These are phyloP conservation scores for Melanotaenia duboulayi DNA, from an alignment of 2,113 vertebrate genomes.

Conservation along the genomic window DNA sequence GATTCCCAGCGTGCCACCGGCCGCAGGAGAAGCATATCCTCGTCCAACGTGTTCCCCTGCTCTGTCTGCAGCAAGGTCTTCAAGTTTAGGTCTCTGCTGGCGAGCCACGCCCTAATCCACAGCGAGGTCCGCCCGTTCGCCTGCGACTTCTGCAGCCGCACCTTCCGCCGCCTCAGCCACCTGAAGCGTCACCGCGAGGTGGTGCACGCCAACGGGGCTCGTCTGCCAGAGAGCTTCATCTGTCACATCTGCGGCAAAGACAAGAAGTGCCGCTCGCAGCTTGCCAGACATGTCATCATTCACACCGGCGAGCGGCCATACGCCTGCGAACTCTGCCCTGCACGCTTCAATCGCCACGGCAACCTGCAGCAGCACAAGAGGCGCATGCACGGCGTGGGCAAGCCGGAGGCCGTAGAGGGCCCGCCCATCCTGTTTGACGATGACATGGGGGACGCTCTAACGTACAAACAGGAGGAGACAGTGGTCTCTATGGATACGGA, in stretches of 20 bases:
- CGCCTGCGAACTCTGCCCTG: slow-evolving; percentile 61
- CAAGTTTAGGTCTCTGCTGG: slow-evolving; percentile 59
- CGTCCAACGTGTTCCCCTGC: slow-evolving; percentile 39
- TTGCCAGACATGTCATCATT: slow-evolving; percentile 67
- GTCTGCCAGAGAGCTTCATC: slow-evolving; percentile 50
- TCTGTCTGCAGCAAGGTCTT: slow-evolving; percentile 56
- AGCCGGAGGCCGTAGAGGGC: not conserved
- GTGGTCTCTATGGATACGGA: not conserved
- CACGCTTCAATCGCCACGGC: slow-evolving; percentile 66
- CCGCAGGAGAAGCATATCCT: not conserved
- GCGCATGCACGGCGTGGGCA: slow-evolving; percentile 62
- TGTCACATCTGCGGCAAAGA: slow-evolving; percentile 73
- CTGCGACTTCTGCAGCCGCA: slow-evolving; percentile 70
- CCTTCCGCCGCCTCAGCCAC: slow-evolving; percentile 71
- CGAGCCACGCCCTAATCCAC: slow-evolving; percentile 61
- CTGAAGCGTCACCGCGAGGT: slow-evolving; percentile 66
- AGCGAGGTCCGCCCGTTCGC: slow-evolving; percentile 57
- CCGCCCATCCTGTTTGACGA: slow-evolving; percentile 59
- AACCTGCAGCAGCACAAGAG: slow-evolving; percentile 73
- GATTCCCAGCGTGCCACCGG: rapidly evolving
- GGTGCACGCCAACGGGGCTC: slow-evolving; percentile 63
- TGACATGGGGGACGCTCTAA: not conserved
- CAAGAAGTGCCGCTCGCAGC: slow-evolving; percentile 76
- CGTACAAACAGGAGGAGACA: slow-evolving; percentile 61
- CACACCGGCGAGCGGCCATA: slow-evolving; percentile 70